phyloP scores from a whole-genome alignment of 2,113 vertebrate genomes.

The Cyanoramphus novaezelandiae region DNA sequence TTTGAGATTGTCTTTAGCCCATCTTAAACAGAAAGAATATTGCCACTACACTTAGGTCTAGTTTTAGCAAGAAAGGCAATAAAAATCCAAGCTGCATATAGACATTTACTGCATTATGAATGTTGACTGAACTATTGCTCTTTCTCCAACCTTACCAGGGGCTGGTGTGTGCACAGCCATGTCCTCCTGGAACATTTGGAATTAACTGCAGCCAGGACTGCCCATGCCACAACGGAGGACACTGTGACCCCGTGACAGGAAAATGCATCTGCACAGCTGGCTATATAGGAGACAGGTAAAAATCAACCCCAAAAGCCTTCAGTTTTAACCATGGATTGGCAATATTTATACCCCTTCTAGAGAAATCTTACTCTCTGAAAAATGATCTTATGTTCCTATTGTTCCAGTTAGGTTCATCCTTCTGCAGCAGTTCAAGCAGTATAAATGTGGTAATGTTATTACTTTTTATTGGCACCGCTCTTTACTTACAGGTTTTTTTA shows the following conservation, averaged over 20 bases:
- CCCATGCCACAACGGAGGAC: conserved; percentile 92
- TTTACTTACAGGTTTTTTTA: conserved; percentile 51
- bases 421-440: conserved; percentile 36
- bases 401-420: conserved; percentile 54
- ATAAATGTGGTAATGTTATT: conserved; percentile 47
- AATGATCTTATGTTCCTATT: background rate
- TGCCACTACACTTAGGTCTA: background rate
- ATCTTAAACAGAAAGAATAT: background rate
- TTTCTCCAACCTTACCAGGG: conserved; percentile 78
- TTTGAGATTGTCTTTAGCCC: background rate
- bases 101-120: background rate
- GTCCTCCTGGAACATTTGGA: conserved; percentile 89
- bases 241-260: conserved; percentile 92
- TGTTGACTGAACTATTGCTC: conserved; percentile 32
- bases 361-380: conserved; percentile 1
- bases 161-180: conserved; percentile 93
- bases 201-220: conserved; percentile 97
- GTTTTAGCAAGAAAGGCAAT: conserved; percentile 1
- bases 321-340: background rate
- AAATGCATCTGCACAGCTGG: conserved; percentile 91
- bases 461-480: conserved; percentile 54
- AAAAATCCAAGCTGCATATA: background rate
- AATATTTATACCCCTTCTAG: conserved; percentile 23
- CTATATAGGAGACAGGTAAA: conserved; percentile 94
- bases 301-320: background rate